Evolutionary conservation across 2,797 vertebrate genomes (phyloP), one percentile per base, ranked within the genome.

Genomic region (Cyclopterus lumpus): DNA sequence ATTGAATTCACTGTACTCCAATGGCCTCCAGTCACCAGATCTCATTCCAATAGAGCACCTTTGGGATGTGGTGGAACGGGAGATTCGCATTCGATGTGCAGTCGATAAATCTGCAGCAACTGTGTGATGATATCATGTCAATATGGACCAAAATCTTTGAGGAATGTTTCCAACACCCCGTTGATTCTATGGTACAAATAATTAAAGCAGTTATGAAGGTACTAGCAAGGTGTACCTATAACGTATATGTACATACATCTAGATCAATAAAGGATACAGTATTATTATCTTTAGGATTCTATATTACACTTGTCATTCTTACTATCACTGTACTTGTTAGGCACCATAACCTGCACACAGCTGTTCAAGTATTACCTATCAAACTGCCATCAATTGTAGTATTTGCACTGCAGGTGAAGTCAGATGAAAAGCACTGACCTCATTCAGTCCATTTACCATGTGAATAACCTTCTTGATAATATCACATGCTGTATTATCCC

Each of bases 81-180:
- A 51, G 49, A 51, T 26, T 26, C 2, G 11, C 51, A 54, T 54
- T 16, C 5, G 76, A 85, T 77, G 77, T 87, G 78, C 74, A 86
- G 82, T 89, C 48, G 14, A 88, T 73, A 86, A 87, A 85, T 83
- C 30, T 86, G 79, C 63, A 69, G 62, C 54, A 73, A 38, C 64
- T 67, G 67, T 0, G 30, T 63, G 70, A 79, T 63, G 64, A 51
- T 24, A 8, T 77, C 55, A 40, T 68, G 58, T 76, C 65, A 57
- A 77, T 57, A 44, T 71, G 67, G 58, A 73, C 32, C 63, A 81
- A 61, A 49, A 40, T 54, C 22, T 70, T 55, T 8, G 24, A 80
- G 60, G 49, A 80, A 74, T 62, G 55, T 44, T 73, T 65, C 34
- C 12, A 60, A n/a, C 22, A 40, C 61, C 26, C n/a, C 63, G 18